These are phyloP conservation scores for Corvus cornix DNA, from an alignment of 2,113 vertebrate species.

Conservation along the genomic window DNA sequence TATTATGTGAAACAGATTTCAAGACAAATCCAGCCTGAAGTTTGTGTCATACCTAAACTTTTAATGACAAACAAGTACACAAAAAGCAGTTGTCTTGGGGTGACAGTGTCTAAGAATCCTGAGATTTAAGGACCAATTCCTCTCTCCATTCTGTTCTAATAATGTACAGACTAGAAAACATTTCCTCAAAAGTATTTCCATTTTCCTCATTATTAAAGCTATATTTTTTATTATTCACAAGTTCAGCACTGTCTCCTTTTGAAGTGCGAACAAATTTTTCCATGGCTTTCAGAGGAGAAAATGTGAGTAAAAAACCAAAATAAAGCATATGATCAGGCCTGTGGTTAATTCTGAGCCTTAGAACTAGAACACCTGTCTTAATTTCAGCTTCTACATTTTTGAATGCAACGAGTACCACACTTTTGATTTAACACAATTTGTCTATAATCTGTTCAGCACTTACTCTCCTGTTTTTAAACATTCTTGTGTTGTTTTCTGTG, in stretches of 20 bases:
- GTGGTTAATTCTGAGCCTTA: not conserved
- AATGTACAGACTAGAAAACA: not conserved
- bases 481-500: not conserved
- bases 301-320: not conserved
- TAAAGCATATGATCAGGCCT: not conserved
- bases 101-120: not conserved
- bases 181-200: not conserved
- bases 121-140: not conserved
- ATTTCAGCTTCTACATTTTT: not conserved
- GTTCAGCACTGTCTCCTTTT: not conserved
- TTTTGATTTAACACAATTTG: not conserved
- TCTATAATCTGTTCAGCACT: not conserved
- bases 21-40: not conserved
- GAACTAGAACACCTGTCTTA: not conserved
- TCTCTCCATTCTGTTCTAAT: not conserved
- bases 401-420: fast-evolving
- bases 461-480: not conserved
- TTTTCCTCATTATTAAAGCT: not conserved
- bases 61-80: not conserved
- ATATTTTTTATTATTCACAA: not conserved
- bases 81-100: not conserved
- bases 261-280: not conserved
- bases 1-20: not conserved
- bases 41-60: not conserved
- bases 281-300: not conserved